Evolutionary conservation across 2,113 vertebrate genomes (phyloP), one percentile per base, ranked within the genome.

Genomic region (Tichodroma muraria): DNA sequence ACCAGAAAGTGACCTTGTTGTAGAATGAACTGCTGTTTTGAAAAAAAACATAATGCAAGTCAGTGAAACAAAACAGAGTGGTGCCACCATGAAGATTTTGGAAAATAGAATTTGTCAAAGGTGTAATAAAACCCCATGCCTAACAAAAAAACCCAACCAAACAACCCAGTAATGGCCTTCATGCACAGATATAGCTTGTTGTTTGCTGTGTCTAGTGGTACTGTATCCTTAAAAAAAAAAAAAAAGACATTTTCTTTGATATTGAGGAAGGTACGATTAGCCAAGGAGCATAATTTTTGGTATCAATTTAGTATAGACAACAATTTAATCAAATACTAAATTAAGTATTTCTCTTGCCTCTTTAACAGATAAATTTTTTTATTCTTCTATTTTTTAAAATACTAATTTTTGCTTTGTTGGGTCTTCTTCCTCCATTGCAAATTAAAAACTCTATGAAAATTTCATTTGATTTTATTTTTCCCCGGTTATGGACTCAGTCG

Each of bases 71-170:
- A 37, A 35, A 60, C 3, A 77, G 7, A 76, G 13, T 21, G 1
- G 5, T 70, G 20, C 33, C 11, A 37, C 47, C 15, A 22, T 2
- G 1, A 70, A 69, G 35, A 40, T 13, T 60, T 44, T 47, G 20
- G 28, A 37, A 33, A 33, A 11, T 9, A 5, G 42, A 8, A 35
- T 70, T 56, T 70, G 10, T 11, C 33, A 70, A 65, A 56, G 4
- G 4, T 53, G 13, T 42, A 21, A 49, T 37, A 23, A 42, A 80
- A 79, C 14, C 4, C 30, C 23, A 31, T 13, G 8, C 30, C 10
- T 68, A 69, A 45, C 0, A 3, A 22, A 83, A 57, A 54, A 28
- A 0, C 0, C 3, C 15, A 23, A 5, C 9, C 33, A 54, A 38
- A 40, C 33, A 73, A 28, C 35, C 3, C 2, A 33, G 4, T 22